phyloP scores from a whole-genome alignment of 2,888 invertebrate species.

The Perdita meconis region DNA sequence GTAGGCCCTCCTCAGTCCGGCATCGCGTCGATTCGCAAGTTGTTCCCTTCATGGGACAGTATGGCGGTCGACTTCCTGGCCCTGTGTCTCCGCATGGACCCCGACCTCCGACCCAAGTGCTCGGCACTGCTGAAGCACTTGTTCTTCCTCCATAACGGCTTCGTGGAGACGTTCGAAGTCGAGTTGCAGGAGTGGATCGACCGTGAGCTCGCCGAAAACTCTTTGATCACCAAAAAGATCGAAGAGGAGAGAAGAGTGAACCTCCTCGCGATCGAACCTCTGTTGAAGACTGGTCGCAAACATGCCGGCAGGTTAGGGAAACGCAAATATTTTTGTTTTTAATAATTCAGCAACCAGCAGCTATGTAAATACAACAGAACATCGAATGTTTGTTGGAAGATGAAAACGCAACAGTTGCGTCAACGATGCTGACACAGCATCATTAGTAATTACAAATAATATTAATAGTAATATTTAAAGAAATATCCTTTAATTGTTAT shows the following conservation, averaged over 20 bases:
- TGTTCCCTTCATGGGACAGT: constrained; percentile 83
- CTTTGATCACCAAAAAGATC: constrained; percentile 83
- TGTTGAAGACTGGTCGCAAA: constrained; percentile 69
- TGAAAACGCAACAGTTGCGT: no score
- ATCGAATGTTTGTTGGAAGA: no score
- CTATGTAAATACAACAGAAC: no score
- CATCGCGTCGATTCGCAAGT: constrained; percentile 81
- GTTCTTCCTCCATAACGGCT: constrained; percentile 89
- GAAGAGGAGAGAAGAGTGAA: constrained; percentile 69
- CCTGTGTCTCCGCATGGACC: constrained; percentile 88
- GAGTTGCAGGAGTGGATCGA: constrained; percentile 88
- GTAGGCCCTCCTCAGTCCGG: constrained; percentile 64
- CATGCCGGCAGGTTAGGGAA: constrained; percentile 75
- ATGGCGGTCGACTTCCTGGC: constrained; percentile 85
- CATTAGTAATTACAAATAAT: no score
- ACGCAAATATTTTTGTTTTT: no score
- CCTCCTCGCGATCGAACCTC: constrained; percentile 67
- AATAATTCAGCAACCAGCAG: no score
- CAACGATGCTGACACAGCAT: no score
- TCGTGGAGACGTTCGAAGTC: constrained; percentile 88
- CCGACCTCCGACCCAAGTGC: constrained; percentile 87
- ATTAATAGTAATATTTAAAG: no score
- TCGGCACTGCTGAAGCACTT: constrained; percentile 88
- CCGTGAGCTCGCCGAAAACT: constrained; percentile 87
- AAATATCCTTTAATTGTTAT: no score